Base-by-base conservation (phyloP, 2,113 vertebrate genomes). In the Corvus cornix region DNA sequence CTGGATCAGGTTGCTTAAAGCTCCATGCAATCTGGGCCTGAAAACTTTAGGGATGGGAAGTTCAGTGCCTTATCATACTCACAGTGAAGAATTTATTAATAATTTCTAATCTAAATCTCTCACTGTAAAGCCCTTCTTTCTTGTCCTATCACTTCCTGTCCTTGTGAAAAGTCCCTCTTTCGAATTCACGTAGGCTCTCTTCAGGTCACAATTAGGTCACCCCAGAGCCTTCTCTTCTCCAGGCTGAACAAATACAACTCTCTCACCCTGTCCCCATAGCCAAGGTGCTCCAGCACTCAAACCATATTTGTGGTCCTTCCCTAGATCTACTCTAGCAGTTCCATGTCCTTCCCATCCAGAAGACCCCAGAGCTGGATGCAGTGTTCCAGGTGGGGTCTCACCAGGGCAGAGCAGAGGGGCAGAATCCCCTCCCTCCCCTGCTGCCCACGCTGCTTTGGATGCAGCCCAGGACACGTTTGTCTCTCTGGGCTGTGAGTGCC, bases 241-340 rank as follows among this genome's bases (percentile, higher is more conserved):
- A 41, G 16, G 10, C 30, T 70, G 30, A 30, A 30, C 2, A 70
- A 77, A 23, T 12, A 33, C 9, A 60, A 15, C 9, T 41, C 16
- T 31, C 37, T 37, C 31, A 52, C 22, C 33, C 22, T 27, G 9
- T 28, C 22, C 19, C 2, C 27, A 39, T 18, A 37, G 22, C 8
- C 0, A 2, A 58, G 20, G 13, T 51, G 16, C 19, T 58, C 20
- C 30, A 75, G 35, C n/a, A 51, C 3, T 23, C 39, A 37, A 22
- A 37, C 4, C 28, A 2, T 53, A 22, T 69, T 69, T 52, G 14
- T 37, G 33, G 11, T 35, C 27, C 27, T 69, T 60, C 23, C 6
- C 33, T 44, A 37, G 11, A 39, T 6, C 4, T 7, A 33, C 4
- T 33, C 55, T 23, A 23, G 1, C 18, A 68, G 27, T 0, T 33